phyloP scores from a whole-genome alignment of 92 coral and sea anemone species.

The Heteractis magnifica region DNA sequence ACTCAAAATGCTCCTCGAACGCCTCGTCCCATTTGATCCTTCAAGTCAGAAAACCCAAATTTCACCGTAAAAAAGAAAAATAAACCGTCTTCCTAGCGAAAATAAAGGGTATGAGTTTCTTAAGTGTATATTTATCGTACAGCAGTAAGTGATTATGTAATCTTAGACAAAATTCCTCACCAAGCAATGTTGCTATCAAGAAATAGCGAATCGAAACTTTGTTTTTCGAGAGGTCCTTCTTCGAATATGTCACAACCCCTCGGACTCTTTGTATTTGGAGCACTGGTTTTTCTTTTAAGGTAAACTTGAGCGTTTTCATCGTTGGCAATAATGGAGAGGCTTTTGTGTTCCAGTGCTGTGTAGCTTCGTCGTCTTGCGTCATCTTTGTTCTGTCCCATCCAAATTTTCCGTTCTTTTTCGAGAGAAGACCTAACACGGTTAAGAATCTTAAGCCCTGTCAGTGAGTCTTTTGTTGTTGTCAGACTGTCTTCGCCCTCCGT shows the following conservation, averaged over 20 bases:
- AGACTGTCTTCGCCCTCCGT: background rate
- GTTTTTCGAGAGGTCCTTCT: background rate
- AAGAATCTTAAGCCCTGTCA: background rate
- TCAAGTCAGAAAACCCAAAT: too few relatives aligned
- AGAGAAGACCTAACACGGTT: background rate
- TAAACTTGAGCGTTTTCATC: background rate
- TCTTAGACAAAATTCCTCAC: too few relatives aligned
- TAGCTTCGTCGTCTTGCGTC: slow-evolving; percentile 20
- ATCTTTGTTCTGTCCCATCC: slow-evolving; percentile 25
- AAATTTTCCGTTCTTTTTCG: slow-evolving; percentile 9
- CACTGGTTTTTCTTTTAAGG: background rate
- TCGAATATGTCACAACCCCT: background rate
- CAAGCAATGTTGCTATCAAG: background rate
- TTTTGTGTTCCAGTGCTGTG: background rate
- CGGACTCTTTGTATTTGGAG: background rate
- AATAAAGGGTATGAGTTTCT: too few relatives aligned
- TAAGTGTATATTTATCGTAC: too few relatives aligned
- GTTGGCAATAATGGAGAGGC: background rate
- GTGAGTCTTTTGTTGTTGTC: background rate
- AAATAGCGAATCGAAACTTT: background rate
- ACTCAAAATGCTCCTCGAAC: too few relatives aligned
- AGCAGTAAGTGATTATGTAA: too few relatives aligned
- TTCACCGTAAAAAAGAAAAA: too few relatives aligned
- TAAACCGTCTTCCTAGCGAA: too few relatives aligned
- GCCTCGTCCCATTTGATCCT: too few relatives aligned